Evolutionary conservation across 1,140 invertebrate genomes (phyloP).

Genomic region (Trachymyrmex septentrionalis): DNA sequence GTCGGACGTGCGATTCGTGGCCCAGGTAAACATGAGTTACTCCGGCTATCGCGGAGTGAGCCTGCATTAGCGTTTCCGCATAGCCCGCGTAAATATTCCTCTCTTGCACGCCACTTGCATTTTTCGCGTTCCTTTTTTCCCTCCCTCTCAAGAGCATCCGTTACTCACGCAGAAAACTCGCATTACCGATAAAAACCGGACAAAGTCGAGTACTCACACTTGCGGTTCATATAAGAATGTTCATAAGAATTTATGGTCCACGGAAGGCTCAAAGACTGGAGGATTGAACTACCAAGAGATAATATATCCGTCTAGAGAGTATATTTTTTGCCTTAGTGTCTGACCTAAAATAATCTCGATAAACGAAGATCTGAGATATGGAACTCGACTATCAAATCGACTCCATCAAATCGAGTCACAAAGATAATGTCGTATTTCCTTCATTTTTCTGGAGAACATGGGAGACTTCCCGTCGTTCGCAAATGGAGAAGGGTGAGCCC

Average conservation of each 20-base stretch:
- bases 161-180: constrained; percentile 54
- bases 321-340: neutral
- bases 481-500: constrained; percentile 26
- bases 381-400: constrained; percentile 6
- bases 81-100: constrained; percentile 6
- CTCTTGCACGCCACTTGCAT: neutral
- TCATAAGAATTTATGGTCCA: constrained; percentile 13
- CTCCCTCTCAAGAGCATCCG: neutral
- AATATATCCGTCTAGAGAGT: neutral
- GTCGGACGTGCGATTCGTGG: constrained; percentile 23
- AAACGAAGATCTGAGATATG: constrained; percentile 10
- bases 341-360: constrained; percentile 5
- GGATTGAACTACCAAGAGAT: neutral
- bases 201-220: neutral
- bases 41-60: constrained; percentile 34
- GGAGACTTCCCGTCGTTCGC: constrained; percentile 6
- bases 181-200: constrained; percentile 52
- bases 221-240: neutral
- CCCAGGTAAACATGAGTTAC: constrained; percentile 57
- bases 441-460: constrained; percentile 20
- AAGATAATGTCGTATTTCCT: constrained; percentile 23
- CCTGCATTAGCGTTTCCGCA: constrained; percentile 63
- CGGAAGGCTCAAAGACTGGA: neutral
- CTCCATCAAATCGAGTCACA: constrained; percentile 6
- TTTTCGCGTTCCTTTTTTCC: neutral